Evolutionary conservation across 2,888 invertebrate species (phyloP).

Genomic region (Parnassius glacialis): DNA sequence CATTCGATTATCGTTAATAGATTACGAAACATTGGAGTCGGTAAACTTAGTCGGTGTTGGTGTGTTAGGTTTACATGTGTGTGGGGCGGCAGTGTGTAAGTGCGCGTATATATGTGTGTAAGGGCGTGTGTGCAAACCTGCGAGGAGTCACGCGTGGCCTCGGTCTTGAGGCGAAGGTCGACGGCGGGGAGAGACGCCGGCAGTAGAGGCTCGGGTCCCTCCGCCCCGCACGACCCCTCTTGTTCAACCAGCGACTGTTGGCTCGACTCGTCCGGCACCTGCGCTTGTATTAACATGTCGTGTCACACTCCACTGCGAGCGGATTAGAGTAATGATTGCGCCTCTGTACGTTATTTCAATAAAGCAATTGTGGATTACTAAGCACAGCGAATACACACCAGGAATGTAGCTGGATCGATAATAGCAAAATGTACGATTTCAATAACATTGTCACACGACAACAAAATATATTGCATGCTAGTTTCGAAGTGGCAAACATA

Average conservation of each 20-base stretch:
- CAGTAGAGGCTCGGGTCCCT: slow-evolving; percentile 46
- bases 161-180: slow-evolving; percentile 85
- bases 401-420: not conserved
- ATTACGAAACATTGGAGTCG: not conserved
- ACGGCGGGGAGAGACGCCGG: slow-evolving; percentile 80
- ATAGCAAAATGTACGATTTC: not conserved
- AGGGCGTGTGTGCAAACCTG: slow-evolving; percentile 42
- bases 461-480: too few relatives aligned
- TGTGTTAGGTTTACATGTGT: slow-evolving; percentile 19
- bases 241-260: slow-evolving; percentile 80
- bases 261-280: slow-evolving; percentile 87
- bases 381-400: not conserved
- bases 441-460: too few relatives aligned
- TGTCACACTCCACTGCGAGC: not conserved
- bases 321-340: not conserved
- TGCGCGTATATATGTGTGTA: not conserved
- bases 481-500: too few relatives aligned
- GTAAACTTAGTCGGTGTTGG: not conserved
- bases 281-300: slow-evolving; percentile 61
- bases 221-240: slow-evolving; percentile 55
- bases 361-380: not conserved
- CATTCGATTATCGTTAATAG: not conserved
- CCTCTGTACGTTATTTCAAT: not conserved
- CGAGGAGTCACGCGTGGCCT: slow-evolving; percentile 60
- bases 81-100: not conserved